Evolutionary conservation across 2,888 invertebrate species (phyloP).

Genomic region (Troides helena): DNA sequence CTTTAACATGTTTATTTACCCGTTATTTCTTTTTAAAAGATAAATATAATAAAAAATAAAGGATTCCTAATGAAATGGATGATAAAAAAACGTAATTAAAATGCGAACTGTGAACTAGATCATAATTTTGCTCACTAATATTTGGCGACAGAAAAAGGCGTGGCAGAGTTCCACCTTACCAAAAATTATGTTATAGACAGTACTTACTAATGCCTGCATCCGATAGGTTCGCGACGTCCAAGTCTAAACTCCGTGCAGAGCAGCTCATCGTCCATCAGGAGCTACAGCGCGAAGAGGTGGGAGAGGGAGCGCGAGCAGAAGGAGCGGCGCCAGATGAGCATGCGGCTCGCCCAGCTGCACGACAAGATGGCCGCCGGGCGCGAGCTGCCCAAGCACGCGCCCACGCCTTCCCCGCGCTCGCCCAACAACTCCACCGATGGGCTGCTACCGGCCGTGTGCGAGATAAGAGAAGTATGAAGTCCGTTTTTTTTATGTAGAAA

Average conservation of each 20-base stretch:
- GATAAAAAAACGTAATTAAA: too few relatives aligned
- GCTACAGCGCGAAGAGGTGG: conserved; percentile 89
- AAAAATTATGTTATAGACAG: too few relatives aligned
- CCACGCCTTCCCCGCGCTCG: conserved; percentile 88
- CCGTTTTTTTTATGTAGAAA: conserved; percentile 15
- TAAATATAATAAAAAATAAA: too few relatives aligned
- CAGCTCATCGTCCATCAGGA: conserved; percentile 89
- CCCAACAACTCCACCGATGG: conserved; percentile 90
- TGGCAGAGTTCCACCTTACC: too few relatives aligned
- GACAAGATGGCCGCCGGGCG: conserved; percentile 81
- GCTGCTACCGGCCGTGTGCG: conserved; percentile 88
- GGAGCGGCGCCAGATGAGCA: conserved; percentile 89
- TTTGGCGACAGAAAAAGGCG: too few relatives aligned
- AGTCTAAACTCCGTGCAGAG: conserved; percentile 93
- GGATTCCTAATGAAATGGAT: too few relatives aligned
- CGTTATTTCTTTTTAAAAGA: too few relatives aligned
- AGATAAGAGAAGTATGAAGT: conserved; percentile 86
- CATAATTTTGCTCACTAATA: too few relatives aligned
- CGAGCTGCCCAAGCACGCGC: conserved; percentile 74
- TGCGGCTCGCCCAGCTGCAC: conserved; percentile 85
- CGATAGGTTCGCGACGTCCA: conserved; percentile 91
- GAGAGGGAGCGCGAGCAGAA: conserved; percentile 91
- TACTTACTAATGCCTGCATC: neutral
- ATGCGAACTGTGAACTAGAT: too few relatives aligned
- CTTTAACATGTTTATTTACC: too few relatives aligned